Base-by-base conservation (phyloP, 2,888 invertebrate species). In the Habrosyne pyritoides region DNA sequence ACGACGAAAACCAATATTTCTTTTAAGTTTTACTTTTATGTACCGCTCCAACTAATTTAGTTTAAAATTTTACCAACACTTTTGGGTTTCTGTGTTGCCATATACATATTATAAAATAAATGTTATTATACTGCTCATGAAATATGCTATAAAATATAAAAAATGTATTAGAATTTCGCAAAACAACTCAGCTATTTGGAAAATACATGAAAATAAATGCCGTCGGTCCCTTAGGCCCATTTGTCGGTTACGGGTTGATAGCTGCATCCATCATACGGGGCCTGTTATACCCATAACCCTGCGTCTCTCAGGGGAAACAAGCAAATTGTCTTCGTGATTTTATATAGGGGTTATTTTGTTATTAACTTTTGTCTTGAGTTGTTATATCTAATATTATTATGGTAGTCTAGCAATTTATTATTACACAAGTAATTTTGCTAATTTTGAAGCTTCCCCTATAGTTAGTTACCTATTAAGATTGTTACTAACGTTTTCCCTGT, bases 191-290 rank as follows among this genome's bases (percentile, higher is more conserved):
- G 50, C 42, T 10, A 42, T 46, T 42, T 50, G 49, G 42, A 51
- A 51, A 54, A 33, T 54, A 50, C 46, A 30, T 28, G 28, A 42
- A 47, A 54, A 46, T 47, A 28, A 50, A 50, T 28, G 18, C 54
- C 30, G 22, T 8, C 26, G 21, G 57, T 62, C 62, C 56, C 62
- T 42, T 2, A 54, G 60, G 62, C 53, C 60, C 56, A 42, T 51
- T 59, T 51, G 30, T 47, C 54, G 21, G 52, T 50, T 46, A 50
- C 42, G 54, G 53, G 54, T 55, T 52, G 55, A 24, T 42, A 8
- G 54, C 54, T 53, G 54, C 57, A 56, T 61, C 53, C 55, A 59
- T 65, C 65, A 63, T 51, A 53, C 51, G 48, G 61, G 56, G 54
- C 58, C 58, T 53, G 48, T 53, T 53, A 53, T 55, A 21, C 18